Evolutionary conservation across 2,113 vertebrate genomes (phyloP).

Genomic region (Phylloscopus whistleri): DNA sequence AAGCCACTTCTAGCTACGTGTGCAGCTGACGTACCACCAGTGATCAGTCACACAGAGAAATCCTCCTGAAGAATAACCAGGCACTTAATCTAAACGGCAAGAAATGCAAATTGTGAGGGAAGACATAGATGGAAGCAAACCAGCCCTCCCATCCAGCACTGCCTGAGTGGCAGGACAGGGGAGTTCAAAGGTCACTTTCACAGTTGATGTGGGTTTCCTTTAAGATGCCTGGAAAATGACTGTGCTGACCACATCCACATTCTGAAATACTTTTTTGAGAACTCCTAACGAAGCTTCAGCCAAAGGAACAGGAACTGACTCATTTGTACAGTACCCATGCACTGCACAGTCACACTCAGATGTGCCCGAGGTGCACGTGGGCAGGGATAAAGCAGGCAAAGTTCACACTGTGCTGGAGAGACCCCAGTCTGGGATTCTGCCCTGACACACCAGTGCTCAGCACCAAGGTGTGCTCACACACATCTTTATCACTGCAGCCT

Average conservation of each 20-base stretch:
- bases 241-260: constrained; percentile 96
- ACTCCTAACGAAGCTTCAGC: constrained; percentile 81
- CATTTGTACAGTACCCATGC: constrained; percentile 78
- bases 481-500: background rate
- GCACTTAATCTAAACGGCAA: background rate
- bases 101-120: background rate
- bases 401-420: background rate
- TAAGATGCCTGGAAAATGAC: constrained; percentile 96
- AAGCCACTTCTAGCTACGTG: background rate
- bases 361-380: constrained; percentile 31
- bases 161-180: constrained; percentile 67
- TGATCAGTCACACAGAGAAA: background rate
- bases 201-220: constrained; percentile 99
- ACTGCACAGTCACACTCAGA: constrained; percentile 69
- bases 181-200: constrained; percentile 79
- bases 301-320: constrained; percentile 92
- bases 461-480: background rate
- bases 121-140: background rate
- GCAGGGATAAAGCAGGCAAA: constrained; percentile 52
- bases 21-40: background rate
- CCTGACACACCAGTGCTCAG: fast-evolving
- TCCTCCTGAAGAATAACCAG: background rate
- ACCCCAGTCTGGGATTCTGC: background rate
- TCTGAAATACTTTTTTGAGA: constrained; percentile 84
- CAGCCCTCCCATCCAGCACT: constrained; percentile 33